Evolutionary conservation across 2,797 vertebrate genomes (phyloP).

Genomic region (Scleropages formosus): DNA sequence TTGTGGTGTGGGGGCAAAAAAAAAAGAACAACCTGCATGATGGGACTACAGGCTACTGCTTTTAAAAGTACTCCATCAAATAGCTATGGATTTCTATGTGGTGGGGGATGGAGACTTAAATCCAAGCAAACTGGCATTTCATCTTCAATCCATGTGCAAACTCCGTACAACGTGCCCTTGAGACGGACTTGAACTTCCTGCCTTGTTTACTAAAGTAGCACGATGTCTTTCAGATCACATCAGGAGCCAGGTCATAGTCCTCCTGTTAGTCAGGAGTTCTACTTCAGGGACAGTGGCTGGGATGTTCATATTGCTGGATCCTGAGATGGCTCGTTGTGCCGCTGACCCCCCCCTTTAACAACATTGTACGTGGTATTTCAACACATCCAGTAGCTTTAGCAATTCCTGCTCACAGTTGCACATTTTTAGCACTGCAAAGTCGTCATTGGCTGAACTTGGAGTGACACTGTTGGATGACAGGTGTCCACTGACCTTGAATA

Average conservation of each 20-base stretch:
- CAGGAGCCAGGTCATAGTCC: neutral
- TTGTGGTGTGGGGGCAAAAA: neutral
- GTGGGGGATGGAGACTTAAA: too few relatives aligned
- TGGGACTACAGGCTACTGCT: neutral
- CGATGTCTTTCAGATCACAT: neutral
- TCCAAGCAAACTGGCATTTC: too few relatives aligned
- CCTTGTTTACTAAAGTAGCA: neutral
- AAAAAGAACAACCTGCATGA: neutral
- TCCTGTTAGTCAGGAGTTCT: neutral
- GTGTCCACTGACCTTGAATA: too few relatives aligned
- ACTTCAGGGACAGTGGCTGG: neutral
- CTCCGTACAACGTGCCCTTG: neutral
- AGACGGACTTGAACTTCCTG: neutral
- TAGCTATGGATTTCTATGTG: slow-evolving; percentile 11
- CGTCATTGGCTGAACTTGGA: too few relatives aligned
- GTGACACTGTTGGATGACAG: too few relatives aligned
- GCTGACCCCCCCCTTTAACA: neutral
- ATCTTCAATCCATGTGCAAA: neutral
- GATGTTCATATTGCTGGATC: neutral
- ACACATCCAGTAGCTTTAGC: too few relatives aligned
- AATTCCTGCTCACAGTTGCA: too few relatives aligned
- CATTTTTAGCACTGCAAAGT: too few relatives aligned
- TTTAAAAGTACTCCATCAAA: neutral
- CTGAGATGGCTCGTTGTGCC: slow-evolving; percentile 3
- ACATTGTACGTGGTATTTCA: too few relatives aligned